Conservation (phyloP, 2,888 invertebrate genomes). For the Phorcus lineatus region DNA sequence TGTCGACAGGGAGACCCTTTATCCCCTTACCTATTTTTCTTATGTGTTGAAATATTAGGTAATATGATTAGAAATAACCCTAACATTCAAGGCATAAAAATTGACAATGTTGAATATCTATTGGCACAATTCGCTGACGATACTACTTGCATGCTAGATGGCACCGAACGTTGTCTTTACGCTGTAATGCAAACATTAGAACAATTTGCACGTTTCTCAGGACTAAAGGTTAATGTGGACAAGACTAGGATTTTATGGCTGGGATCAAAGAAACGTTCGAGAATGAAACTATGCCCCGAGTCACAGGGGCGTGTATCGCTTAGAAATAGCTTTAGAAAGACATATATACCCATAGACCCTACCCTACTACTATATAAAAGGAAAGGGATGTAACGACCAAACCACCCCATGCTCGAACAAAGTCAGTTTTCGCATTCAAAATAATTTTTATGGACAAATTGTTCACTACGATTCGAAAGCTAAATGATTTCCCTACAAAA, state of each 20-base stretch:
- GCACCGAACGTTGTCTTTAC: constrained; percentile 10
- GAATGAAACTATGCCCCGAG: no score
- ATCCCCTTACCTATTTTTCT: neutral
- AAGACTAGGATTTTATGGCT: constrained; percentile 8
- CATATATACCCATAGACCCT: no score
- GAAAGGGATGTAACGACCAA: no score
- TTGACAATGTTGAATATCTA: neutral
- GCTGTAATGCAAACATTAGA: neutral
- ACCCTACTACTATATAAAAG: no score
- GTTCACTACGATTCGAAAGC: no score
- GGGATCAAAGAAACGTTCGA: neutral
- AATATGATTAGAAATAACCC: constrained; percentile 16
- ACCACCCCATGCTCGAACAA: no score
- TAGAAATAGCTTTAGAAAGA: no score
- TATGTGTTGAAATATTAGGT: constrained; percentile 14
- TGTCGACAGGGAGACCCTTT: constrained; percentile 28
- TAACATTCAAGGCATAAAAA: constrained; percentile 14
- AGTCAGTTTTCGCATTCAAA: no score
- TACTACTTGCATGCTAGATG: constrained; percentile 26
- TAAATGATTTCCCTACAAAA: no score
- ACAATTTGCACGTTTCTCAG: constrained; percentile 4
- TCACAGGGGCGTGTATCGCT: no score
- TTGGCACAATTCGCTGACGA: constrained; percentile 27
- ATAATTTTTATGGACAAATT: no score
- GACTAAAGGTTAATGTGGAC: constrained; percentile 11